Conservation (phyloP, 37 sponge, comb jelly and placozoan genomes). For the Axinella damicornis region DNA sequence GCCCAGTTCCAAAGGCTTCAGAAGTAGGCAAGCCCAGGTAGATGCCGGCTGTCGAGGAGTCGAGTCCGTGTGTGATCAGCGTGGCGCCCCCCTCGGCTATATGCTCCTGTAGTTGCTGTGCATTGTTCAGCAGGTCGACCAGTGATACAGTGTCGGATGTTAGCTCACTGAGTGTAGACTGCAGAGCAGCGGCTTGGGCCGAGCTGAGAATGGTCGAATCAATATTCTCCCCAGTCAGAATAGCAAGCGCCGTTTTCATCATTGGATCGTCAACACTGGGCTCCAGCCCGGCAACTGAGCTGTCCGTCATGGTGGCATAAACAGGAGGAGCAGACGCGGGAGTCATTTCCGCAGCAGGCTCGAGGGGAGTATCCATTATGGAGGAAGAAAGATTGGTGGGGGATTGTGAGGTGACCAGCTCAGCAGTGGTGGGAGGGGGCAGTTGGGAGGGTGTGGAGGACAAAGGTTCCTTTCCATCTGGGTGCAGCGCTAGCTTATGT, state of each 20-base stretch:
- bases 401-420: not conserved
- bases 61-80: slow-evolving; percentile 32
- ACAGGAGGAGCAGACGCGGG: slow-evolving; percentile 11
- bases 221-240: slow-evolving; percentile 61
- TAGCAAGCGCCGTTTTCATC: slow-evolving; percentile 62
- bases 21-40: slow-evolving; percentile 32
- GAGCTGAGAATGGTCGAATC: slow-evolving; percentile 21
- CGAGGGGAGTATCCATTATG: slow-evolving; percentile 12
- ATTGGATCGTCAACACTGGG: slow-evolving; percentile 48
- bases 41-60: slow-evolving; percentile 29
- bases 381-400: slow-evolving; percentile 10
- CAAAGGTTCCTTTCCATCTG: not conserved
- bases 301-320: not conserved
- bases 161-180: slow-evolving; percentile 52
- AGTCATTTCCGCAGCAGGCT: slow-evolving; percentile 26
- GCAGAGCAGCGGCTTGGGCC: slow-evolving; percentile 36
- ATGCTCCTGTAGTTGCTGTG: slow-evolving; percentile 21
- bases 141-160: slow-evolving; percentile 42
- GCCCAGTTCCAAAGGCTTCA: slow-evolving; percentile 34
- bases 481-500: slow-evolving; percentile 64
- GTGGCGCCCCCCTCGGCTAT: slow-evolving; percentile 24
- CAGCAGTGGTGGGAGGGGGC: not conserved
- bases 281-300: not conserved
- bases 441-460: not conserved
- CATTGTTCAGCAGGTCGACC: slow-evolving; percentile 56